Percentiles rank a stretch among this genome's conserved stretches.
phyloP scores from a whole-genome alignment of 2,797 vertebrate genomes.

The Chromis chromis region DNA sequence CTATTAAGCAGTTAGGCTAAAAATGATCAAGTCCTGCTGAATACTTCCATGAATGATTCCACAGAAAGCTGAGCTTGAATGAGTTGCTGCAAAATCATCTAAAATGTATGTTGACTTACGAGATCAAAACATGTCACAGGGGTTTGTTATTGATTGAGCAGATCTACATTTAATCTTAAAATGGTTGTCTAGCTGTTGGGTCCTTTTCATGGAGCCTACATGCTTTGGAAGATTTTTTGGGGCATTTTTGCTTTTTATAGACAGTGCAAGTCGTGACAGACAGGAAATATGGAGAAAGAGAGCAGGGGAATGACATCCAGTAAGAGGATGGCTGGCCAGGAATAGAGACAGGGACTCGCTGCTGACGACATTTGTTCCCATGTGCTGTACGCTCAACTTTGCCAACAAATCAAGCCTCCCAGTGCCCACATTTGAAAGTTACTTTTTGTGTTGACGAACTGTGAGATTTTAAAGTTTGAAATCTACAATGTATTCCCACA shows the following conservation, averaged over 20 bases:
- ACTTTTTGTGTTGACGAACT: no score
- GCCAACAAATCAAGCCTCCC: no score
- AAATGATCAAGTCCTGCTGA: not conserved
- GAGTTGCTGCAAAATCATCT: not conserved
- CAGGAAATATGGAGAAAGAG: no score
- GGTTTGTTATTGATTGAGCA: constrained; percentile 11
- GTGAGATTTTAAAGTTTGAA: not conserved
- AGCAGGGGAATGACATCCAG: no score
- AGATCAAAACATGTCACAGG: not conserved
- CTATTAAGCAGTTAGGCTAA: constrained; percentile 1
- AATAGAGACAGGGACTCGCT: no score
- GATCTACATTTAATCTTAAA: constrained; percentile 8
- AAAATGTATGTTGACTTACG: constrained; percentile 5
- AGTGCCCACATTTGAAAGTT: no score
- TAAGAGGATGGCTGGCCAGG: no score
- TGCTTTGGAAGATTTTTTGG: not conserved
- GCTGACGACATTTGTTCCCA: no score
- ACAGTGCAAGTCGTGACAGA: no score
- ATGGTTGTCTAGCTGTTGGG: not conserved
- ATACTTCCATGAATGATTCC: not conserved
- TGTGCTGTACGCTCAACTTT: no score
- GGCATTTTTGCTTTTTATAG: no score
- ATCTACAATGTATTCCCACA: not conserved
- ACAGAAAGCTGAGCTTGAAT: not conserved
- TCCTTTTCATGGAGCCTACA: no score